phyloP scores from a whole-genome alignment of 2,888 invertebrate genomes.

The Mayetiola destructor region DNA sequence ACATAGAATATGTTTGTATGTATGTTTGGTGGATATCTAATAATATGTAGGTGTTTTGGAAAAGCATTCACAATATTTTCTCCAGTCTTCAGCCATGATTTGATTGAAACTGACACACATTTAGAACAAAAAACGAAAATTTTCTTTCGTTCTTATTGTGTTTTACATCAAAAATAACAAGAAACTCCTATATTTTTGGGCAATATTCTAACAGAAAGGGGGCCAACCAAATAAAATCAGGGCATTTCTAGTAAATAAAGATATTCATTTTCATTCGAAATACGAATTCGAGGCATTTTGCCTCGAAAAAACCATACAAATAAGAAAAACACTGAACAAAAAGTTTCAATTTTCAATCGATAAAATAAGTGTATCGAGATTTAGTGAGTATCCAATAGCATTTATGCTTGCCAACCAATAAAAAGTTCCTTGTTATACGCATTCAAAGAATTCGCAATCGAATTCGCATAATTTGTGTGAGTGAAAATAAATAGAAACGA shows the following conservation, averaged over 20 bases:
- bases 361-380: neutral
- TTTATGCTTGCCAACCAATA: neutral
- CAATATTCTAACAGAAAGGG: neutral
- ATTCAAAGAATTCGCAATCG: neutral
- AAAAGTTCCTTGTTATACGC: neutral
- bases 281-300: too few species aligned
- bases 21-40: too few species aligned
- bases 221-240: neutral
- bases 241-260: too few species aligned
- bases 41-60: neutral
- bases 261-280: too few species aligned
- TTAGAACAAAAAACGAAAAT: neutral
- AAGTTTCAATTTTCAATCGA: neutral
- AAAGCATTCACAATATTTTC: neutral
- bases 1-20: neutral
- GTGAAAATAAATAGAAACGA: too few species aligned
- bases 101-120: conserved; percentile 11
- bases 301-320: too few species aligned
- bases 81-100: conserved; percentile 11
- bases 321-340: neutral
- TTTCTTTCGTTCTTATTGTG: neutral
- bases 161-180: neutral
- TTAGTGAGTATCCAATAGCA: too few species aligned
- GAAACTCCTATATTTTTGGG: too few species aligned
- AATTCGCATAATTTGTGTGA: neutral